Evolutionary conservation across 2,797 vertebrate genomes (phyloP).

Genomic region (Sylvia borin): DNA sequence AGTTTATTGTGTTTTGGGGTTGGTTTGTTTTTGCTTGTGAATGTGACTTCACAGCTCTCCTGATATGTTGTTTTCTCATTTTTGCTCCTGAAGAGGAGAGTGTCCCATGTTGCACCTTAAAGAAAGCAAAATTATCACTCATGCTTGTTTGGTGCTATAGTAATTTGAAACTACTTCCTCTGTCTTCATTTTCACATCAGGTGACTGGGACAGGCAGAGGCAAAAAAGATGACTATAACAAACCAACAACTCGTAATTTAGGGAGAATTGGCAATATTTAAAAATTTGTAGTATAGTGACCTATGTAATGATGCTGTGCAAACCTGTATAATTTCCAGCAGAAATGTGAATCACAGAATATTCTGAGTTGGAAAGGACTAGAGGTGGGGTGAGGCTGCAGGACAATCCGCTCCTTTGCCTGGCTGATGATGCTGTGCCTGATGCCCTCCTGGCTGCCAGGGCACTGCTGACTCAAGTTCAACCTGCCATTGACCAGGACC

Average conservation of each 20-base stretch:
- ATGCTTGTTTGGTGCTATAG: background rate
- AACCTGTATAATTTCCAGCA: background rate
- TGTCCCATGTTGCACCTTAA: background rate
- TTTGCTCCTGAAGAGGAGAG: background rate
- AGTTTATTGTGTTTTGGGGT: background rate
- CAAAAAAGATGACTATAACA: background rate
- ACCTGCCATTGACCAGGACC: rapidly evolving
- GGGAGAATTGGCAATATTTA: background rate
- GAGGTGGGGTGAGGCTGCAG: rapidly evolving
- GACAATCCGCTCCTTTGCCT: background rate
- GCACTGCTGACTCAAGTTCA: background rate
- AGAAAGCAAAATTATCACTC: background rate
- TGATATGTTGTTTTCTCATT: background rate
- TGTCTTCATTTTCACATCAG: background rate
- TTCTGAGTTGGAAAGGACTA: background rate
- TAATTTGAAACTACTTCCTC: background rate
- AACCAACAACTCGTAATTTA: background rate
- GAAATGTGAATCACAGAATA: background rate
- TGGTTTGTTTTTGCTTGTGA: background rate
- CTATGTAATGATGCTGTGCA: background rate
- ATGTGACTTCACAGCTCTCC: background rate
- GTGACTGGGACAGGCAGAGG: background rate
- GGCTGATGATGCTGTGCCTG: rapidly evolving
- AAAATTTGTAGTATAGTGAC: background rate
- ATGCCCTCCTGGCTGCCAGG: background rate